Percentiles rank a stretch among this genome's conserved stretches.
Conservation (phyloP, 2,888 invertebrate genomes). For the Lithosia quadra region DNA sequence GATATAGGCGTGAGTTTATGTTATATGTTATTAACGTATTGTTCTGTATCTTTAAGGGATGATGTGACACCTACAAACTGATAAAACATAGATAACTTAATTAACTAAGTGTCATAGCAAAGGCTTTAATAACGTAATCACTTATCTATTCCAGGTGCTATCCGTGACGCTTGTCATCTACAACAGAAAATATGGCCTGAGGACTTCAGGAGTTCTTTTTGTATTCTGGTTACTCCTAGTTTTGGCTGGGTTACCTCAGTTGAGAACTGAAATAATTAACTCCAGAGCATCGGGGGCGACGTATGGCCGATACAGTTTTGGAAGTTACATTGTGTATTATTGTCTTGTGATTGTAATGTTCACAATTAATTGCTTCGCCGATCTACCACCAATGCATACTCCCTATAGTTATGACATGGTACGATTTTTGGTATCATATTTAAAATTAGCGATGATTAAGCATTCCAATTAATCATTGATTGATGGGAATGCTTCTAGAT, state of each 20-base stretch:
- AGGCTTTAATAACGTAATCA: background rate
- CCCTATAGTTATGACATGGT: slow-evolving; percentile 90
- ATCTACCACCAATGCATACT: slow-evolving; percentile 89
- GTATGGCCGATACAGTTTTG: slow-evolving; percentile 75
- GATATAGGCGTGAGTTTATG: too few relatives aligned
- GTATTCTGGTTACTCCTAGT: slow-evolving; percentile 95
- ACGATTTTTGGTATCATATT: background rate
- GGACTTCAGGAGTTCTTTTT: slow-evolving; percentile 95
- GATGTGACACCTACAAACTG: too few relatives aligned
- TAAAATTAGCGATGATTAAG: too few relatives aligned
- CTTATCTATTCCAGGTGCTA: slow-evolving; percentile 87
- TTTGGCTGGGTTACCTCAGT: slow-evolving; percentile 91
- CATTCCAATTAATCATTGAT: too few relatives aligned
- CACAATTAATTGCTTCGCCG: slow-evolving; percentile 93
- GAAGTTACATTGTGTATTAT: slow-evolving; percentile 94
- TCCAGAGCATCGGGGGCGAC: slow-evolving; percentile 48
- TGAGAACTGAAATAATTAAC: slow-evolving; percentile 87
- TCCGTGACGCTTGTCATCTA: slow-evolving; percentile 90
- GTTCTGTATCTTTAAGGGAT: too few relatives aligned
- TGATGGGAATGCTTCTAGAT: too few relatives aligned
- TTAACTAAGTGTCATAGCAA: background rate
- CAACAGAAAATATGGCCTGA: slow-evolving; percentile 93
- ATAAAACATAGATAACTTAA: background rate
- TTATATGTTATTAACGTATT: too few relatives aligned
- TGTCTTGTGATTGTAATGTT: slow-evolving; percentile 90